Evolutionary conservation across 1,140 invertebrate species (phyloP), one percentile per base, ranked within the genome.

Genomic region (Heterodera schachtii): DNA sequence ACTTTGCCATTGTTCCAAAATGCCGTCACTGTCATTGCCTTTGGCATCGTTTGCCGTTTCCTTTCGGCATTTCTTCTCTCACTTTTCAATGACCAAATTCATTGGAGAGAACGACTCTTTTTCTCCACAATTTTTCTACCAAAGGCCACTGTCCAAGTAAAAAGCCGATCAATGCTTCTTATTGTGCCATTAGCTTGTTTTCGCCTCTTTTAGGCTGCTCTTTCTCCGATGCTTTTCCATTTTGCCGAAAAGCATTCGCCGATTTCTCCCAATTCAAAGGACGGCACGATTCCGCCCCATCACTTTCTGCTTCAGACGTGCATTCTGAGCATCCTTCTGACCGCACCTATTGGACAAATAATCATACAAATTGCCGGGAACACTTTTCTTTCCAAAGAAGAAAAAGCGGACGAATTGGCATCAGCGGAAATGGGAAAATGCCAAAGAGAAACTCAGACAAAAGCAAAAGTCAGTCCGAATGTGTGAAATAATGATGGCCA

Each of bases 121-220:
- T 78, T 85, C 31, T 81, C 79, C 3, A 60, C 78, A n/a, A 73
- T 75, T 52, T 86, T 87, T 76, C 41, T 87, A 43, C 85, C 85
- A 46, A 86, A 86, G 74, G 85, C 85, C n/a, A 86, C 85, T 73
- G 85, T 86, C 66, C 85, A 86, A 52, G 85, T 85, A 80, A 52
- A 49, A 47, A 70, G 67, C 41, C 31, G 21, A 47, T 31, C 1
- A 13, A 49, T 31, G 31, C 31, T 31, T 31, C 31, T 31, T 31
- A 31, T 41, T 77, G 41, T 64, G 5, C 21, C 19, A 44, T 70
- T 76, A 3, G 31, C 11, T 70, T 43, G 41, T 70, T 31, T 60
- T 60, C 19, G 13, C 3, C 41, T n/a, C 41, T 81, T 86, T 75
- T 31, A 85, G 84, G 84, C 84, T 19, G 84, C 84, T 44, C 77